A percentile compares a stretch with the other conserved stretches of the same genome.
Conservation (phyloP, 2,888 invertebrate genomes). For the Sarcophaga subvicina region DNA sequence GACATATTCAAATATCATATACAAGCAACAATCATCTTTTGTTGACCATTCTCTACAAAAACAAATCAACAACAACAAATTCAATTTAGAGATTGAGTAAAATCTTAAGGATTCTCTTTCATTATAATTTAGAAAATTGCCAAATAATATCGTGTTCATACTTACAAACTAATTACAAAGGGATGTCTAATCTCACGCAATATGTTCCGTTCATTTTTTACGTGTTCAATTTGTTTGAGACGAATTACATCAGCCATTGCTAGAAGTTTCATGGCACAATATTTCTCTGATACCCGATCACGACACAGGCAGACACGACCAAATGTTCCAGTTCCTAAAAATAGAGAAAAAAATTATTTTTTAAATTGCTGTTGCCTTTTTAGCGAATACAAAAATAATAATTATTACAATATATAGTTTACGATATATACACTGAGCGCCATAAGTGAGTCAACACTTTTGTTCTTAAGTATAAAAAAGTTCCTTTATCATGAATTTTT, state of each 20-base stretch:
- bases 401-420: background rate
- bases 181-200: slow-evolving; percentile 95
- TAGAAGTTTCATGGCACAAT: slow-evolving; percentile 96
- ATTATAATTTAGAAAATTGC: background rate
- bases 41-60: slow-evolving; percentile 93
- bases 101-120: background rate
- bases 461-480: no score
- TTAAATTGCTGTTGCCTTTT: background rate
- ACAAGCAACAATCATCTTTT: slow-evolving; percentile 94
- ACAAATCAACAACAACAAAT: background rate
- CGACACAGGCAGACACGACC: slow-evolving; percentile 96
- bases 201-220: slow-evolving; percentile 97
- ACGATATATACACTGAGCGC: no score
- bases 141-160: slow-evolving; percentile 63
- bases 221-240: slow-evolving; percentile 97
- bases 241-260: slow-evolving; percentile 96
- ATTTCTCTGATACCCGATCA: slow-evolving; percentile 90
- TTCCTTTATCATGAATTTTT: no score
- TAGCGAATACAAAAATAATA: background rate
- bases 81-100: background rate
- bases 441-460: no score
- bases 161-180: slow-evolving; percentile 97
- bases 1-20: slow-evolving; percentile 98
- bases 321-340: slow-evolving; percentile 96
- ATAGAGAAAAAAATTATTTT: background rate